These are phyloP conservation scores for Pungitius pungitius DNA, from an alignment of 2,113 vertebrate species.

Conservation along the genomic window DNA sequence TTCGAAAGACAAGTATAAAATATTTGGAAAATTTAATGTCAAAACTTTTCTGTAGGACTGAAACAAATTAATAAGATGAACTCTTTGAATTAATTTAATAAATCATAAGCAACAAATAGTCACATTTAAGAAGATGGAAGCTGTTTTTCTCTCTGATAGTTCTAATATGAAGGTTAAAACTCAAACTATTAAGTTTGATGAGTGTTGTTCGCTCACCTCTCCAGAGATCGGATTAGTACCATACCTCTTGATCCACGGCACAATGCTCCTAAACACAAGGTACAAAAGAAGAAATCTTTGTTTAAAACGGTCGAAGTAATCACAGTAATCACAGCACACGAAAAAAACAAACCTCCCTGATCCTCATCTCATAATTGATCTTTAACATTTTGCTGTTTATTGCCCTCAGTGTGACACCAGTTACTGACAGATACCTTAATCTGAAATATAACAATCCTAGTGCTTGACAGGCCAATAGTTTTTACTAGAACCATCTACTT, in stretches of 20 bases:
- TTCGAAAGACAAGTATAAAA: neutral
- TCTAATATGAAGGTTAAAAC: neutral
- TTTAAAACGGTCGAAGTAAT: neutral
- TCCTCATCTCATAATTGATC: neutral
- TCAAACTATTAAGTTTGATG: neutral
- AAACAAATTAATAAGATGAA: neutral
- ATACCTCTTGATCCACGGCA: constrained; percentile 97
- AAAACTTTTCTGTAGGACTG: neutral
- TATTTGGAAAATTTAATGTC: neutral
- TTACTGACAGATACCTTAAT: neutral
- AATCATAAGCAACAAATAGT: neutral
- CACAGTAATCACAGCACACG: neutral
- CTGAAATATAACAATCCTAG: too few species aligned
- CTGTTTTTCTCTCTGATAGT: neutral
- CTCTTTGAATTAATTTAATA: too few species aligned
- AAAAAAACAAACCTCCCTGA: neutral
- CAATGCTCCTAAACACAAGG: constrained; percentile 86
- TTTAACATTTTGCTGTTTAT: neutral
- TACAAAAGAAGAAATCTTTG: neutral
- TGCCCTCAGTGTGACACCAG: neutral
- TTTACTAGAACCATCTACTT: constrained; percentile 41
- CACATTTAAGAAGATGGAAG: neutral
- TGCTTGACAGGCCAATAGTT: too few species aligned
- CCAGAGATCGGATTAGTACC: constrained; percentile 94
- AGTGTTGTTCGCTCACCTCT: constrained; percentile 81